Evolutionary conservation across 2,113 vertebrate genomes (phyloP), one percentile per base, ranked within the genome.

Genomic region (Aptenodytes patagonicus): DNA sequence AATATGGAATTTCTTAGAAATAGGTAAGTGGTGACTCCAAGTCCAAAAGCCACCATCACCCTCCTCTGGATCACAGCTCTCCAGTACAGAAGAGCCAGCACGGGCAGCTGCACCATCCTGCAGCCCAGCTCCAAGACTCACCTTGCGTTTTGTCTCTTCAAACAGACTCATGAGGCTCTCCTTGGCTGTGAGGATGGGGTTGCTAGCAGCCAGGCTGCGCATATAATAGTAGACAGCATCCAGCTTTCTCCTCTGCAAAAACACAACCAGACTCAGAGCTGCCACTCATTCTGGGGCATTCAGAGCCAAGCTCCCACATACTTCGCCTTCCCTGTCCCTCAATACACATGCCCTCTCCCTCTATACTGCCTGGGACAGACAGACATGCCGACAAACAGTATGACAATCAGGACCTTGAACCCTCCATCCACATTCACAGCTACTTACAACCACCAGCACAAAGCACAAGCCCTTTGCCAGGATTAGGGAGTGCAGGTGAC

Each of bases 201-300:
- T 99, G 97, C 99, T 99, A 31, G 99, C 99, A 57, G 99, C 99
- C 98, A 99, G 98, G 90, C 99, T 99, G 62, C 99, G 99, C 99
- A 99, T 99, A 95, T 99, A 99, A 87, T 99, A 99, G 98, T 99
- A 99, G 10, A 99, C 99, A 38, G 99, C 99, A 97, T 99, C 99
- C 97, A 99, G 97, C 97, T 99, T 99, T 87, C 99, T 98, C 94
- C 99, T 99, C 99, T 99, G 98, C 69, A 79, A 80, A 93, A 81
- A 92, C 58, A 97, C 72, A 87, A 36, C 46, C 71, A 87, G 83
- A 94, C 36, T 96, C 36, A 93, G 36, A 78, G 17, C 52, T 70
- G 62, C 54, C 42, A 21, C n/a, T 76, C 22, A 4, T 15, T 34
- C 54, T 32, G 18, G 20, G 51, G 15, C 44, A 70, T 20, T 17